Conservation (phyloP, 2,797 vertebrate species). For the Enteromius trimaculatus region DNA sequence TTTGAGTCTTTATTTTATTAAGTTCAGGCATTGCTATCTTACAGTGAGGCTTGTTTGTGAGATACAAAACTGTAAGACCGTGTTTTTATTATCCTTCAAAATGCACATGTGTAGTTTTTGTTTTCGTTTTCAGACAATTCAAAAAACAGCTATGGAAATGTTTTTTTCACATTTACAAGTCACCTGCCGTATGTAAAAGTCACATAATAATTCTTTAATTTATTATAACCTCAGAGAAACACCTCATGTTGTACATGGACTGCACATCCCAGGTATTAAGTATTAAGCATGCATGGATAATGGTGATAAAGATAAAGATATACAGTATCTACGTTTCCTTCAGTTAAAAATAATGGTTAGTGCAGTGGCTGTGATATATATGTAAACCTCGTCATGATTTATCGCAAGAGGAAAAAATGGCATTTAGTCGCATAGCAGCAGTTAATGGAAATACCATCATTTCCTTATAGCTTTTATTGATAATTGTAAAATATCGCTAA, state of each 20-base stretch:
- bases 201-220: neutral
- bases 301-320: neutral
- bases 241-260: neutral
- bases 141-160: no score
- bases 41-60: no score
- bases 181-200: neutral
- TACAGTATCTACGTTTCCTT: neutral
- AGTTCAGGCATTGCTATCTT: neutral
- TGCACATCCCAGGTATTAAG: neutral
- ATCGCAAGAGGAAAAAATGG: neutral
- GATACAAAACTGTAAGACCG: neutral
- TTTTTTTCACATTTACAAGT: neutral
- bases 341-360: neutral
- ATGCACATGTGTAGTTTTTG: neutral
- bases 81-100: neutral
- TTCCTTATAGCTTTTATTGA: neutral
- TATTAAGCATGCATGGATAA: neutral
- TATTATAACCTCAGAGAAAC: neutral
- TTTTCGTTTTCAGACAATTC: no score
- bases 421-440: neutral
- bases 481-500: neutral
- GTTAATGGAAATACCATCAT: neutral
- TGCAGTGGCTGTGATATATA: neutral
- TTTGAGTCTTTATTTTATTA: neutral
- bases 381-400: neutral